These are phyloP conservation scores for Sturnira hondurensis DNA, from an alignment of 2,113 vertebrate genomes.

Conservation along the genomic window DNA sequence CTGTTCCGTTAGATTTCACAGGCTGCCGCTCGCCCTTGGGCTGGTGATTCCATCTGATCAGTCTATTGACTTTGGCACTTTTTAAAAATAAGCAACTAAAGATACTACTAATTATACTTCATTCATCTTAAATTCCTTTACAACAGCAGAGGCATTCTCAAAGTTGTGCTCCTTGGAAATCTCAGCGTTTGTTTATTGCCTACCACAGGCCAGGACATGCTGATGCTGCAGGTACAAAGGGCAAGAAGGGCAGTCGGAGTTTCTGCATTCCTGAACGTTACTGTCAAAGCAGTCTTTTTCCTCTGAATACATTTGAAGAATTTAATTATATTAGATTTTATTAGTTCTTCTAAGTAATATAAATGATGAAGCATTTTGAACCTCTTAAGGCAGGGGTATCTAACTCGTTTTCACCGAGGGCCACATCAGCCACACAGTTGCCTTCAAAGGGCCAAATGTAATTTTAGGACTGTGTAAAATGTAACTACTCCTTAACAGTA, in stretches of 20 bases:
- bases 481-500: too few species aligned
- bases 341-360: not conserved
- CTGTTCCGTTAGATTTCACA: slow-evolving; percentile 41
- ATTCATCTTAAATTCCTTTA: slow-evolving; percentile 39
- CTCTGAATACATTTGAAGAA: not conserved
- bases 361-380: not conserved
- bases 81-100: slow-evolving; percentile 56
- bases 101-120: not conserved
- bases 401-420: too few species aligned
- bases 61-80: slow-evolving; percentile 6
- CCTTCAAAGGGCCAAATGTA: too few species aligned
- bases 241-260: not conserved
- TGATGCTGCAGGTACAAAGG: not conserved
- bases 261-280: not conserved
- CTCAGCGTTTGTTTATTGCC: not conserved
- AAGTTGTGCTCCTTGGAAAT: not conserved
- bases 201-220: not conserved
- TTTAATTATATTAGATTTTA: slow-evolving; percentile 13
- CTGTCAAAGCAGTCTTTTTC: not conserved
- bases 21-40: slow-evolving; percentile 41
- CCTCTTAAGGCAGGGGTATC: not conserved
- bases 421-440: too few species aligned
- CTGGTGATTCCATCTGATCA: not conserved
- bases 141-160: slow-evolving; percentile 45
- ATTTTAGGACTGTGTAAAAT: too few species aligned